A percentile compares a stretch with the other conserved stretches of the same genome.
Conservation (phyloP, 2,113 vertebrate genomes). For the Chaetops frenatus region DNA sequence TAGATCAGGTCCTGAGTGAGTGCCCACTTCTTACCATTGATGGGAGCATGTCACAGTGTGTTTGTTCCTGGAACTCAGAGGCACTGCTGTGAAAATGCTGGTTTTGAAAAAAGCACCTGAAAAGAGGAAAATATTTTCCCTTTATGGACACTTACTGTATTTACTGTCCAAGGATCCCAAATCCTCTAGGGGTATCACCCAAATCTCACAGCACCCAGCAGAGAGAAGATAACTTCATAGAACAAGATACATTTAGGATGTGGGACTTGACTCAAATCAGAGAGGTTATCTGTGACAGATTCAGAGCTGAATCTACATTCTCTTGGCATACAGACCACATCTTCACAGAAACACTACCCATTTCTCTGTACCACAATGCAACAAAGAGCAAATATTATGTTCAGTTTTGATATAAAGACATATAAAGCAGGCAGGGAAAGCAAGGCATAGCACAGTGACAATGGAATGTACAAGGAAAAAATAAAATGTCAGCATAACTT, state of each 20-base stretch:
- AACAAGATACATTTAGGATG: background rate
- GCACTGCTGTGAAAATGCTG: background rate
- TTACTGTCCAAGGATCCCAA: background rate
- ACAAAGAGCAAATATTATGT: background rate
- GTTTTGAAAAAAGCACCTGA: background rate
- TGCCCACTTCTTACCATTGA: background rate
- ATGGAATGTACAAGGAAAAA: background rate
- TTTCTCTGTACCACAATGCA: background rate
- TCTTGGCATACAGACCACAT: background rate
- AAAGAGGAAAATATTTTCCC: background rate
- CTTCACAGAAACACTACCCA: background rate
- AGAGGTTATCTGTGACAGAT: background rate
- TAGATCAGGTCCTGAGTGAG: background rate
- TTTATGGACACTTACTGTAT: background rate
- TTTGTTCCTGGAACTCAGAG: background rate
- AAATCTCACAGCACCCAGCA: background rate
- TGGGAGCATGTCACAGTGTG: background rate
- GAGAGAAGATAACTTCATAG: background rate
- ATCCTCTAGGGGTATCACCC: background rate
- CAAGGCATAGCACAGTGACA: background rate
- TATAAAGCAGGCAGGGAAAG: background rate
- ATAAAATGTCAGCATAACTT: constrained; percentile 58
- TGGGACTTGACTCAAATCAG: background rate
- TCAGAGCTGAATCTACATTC: background rate
- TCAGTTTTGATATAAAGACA: background rate